Conservation (phyloP, 2,888 invertebrate species). For the Eupithecia abbreviata region DNA sequence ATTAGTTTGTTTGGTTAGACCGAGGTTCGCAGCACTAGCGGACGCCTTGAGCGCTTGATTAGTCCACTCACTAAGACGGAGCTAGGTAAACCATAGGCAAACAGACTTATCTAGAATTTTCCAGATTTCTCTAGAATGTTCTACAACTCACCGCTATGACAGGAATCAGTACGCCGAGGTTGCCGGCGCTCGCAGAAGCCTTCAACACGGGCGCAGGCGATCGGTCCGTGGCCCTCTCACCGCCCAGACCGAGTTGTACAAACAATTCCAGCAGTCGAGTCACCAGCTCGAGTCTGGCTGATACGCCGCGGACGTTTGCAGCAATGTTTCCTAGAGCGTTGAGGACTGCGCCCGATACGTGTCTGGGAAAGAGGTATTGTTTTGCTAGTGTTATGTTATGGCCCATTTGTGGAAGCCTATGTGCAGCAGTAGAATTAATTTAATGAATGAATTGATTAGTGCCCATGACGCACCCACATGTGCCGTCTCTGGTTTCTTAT, state of each 20-base stretch:
- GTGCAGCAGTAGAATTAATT: too few relatives aligned
- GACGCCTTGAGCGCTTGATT: constrained; percentile 96
- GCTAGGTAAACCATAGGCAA: not conserved
- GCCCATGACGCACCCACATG: too few relatives aligned
- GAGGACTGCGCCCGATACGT: constrained; percentile 97
- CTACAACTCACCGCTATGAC: constrained; percentile 92
- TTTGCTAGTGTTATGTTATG: too few relatives aligned
- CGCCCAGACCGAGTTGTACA: constrained; percentile 98
- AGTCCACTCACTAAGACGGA: not conserved
- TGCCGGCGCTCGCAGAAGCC: constrained; percentile 98
- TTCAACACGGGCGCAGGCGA: constrained; percentile 89
- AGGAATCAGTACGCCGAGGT: constrained; percentile 98
- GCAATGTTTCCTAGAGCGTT: constrained; percentile 98
- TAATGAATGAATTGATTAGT: too few relatives aligned
- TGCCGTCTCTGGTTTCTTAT: not conserved
- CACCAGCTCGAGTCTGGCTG: constrained; percentile 92
- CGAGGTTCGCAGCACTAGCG: constrained; percentile 97
- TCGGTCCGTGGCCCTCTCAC: constrained; percentile 97
- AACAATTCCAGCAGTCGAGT: constrained; percentile 96
- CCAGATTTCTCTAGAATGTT: not conserved
- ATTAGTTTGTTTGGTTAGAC: constrained; percentile 92
- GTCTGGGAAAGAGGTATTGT: constrained; percentile 69
- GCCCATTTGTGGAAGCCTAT: too few relatives aligned
- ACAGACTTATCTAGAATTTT: not conserved
- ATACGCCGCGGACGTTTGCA: constrained; percentile 94